Percentiles rank a stretch among this genome's conserved stretches.
Evolutionary conservation across 2,797 vertebrate genomes (phyloP).

Genomic region (Sebastes nivosus): DNA sequence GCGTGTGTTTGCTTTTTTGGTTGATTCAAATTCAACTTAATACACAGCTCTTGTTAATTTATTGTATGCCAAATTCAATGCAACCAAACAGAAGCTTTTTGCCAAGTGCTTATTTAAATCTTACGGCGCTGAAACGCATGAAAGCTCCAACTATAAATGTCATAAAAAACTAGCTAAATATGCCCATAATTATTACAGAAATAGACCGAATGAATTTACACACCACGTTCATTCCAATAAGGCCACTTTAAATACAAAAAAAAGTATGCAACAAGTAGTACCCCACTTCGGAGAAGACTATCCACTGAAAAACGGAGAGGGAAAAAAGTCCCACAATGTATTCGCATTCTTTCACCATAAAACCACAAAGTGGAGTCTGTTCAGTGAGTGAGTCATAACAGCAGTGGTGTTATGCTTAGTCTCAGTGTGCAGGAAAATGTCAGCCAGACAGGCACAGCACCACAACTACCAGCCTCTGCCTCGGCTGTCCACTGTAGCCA

Average conservation of each 20-base stretch:
- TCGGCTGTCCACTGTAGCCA: slow-evolving; percentile 62
- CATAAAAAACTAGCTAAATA: not conserved
- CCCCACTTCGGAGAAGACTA: slow-evolving; percentile 31
- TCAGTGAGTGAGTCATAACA: slow-evolving; percentile 80
- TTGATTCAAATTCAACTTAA: slow-evolving; percentile 42
- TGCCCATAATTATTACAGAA: not conserved
- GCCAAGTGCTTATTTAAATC: not conserved
- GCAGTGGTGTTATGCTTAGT: slow-evolving; percentile 80
- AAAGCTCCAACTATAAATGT: not conserved
- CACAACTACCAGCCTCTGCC: slow-evolving; percentile 68
- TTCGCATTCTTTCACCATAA: slow-evolving; percentile 79
- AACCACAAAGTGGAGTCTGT: slow-evolving; percentile 83
- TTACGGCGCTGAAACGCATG: not conserved
- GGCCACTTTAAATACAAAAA: not conserved
- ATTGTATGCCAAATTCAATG: not conserved
- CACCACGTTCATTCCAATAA: slow-evolving; percentile 4
- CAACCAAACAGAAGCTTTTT: not conserved
- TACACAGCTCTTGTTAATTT: not conserved
- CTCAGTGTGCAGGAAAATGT: slow-evolving; percentile 78
- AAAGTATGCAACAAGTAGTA: slow-evolving; percentile 47
- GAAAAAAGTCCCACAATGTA: slow-evolving; percentile 62
- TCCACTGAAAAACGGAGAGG: slow-evolving; percentile 42
- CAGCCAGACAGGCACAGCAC: slow-evolving; percentile 75
- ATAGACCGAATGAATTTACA: not conserved
- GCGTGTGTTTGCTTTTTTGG: slow-evolving; percentile 48